Percentiles rank a stretch among this genome's conserved stretches.
phyloP scores from a whole-genome alignment of 2,797 vertebrate species.

The Chelonia mydas region DNA sequence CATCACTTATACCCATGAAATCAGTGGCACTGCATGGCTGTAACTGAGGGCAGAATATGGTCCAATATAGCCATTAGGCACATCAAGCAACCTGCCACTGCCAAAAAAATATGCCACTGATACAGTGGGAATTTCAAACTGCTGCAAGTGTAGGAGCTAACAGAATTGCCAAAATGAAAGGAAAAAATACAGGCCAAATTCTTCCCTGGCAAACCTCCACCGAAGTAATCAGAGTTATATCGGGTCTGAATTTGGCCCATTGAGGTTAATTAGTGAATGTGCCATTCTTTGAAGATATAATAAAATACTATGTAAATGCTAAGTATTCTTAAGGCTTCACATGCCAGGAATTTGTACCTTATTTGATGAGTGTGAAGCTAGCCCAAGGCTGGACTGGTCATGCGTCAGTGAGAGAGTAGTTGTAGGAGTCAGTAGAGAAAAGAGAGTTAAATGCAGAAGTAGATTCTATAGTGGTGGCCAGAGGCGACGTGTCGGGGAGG shows the following conservation, averaged over 20 bases:
- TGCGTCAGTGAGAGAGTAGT: neutral
- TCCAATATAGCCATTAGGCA: neutral
- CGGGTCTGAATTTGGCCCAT: neutral
- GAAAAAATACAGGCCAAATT: neutral
- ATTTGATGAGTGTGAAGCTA: neutral
- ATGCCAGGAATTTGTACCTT: neutral
- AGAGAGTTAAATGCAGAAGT: neutral
- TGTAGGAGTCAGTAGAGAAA: neutral
- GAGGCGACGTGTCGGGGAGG: too few relatives aligned
- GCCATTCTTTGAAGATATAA: neutral
- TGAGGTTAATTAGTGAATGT: constrained; percentile 23
- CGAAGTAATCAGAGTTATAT: neutral
- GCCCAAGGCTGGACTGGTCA: neutral
- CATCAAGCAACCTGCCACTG: neutral
- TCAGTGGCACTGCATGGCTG: rapidly evolving
- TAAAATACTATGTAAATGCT: neutral
- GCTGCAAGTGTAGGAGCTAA: neutral
- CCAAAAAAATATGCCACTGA: neutral
- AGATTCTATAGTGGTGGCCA: neutral
- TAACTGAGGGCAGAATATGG: neutral
- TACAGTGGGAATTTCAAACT: neutral
- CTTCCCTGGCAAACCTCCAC: neutral
- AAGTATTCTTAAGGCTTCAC: neutral
- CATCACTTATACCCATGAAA: neutral
- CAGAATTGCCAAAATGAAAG: neutral